These are phyloP conservation scores for Sorex maritimensis DNA, from an alignment of 2,797 vertebrate genomes.

Conservation along the genomic window DNA sequence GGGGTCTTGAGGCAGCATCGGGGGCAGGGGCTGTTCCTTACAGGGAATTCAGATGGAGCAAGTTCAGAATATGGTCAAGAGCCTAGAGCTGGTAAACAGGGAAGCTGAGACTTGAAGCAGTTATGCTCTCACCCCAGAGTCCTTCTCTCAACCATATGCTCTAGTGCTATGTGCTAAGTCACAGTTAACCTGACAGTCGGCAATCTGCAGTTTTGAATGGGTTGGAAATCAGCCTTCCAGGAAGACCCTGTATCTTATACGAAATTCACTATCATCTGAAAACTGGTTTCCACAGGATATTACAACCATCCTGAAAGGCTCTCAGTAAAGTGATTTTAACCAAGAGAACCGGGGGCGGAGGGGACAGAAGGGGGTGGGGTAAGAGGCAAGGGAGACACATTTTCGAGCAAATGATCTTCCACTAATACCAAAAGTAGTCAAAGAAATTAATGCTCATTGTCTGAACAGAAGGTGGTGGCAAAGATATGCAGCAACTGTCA, in stretches of 20 bases:
- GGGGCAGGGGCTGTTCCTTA: not conserved
- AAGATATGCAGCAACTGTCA: not conserved
- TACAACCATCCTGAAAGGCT: not conserved
- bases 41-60: not conserved
- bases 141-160: not conserved
- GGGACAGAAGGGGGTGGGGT: not conserved
- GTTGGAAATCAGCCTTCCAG: not conserved
- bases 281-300: not conserved
- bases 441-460: conserved; percentile 55
- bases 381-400: not conserved
- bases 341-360: not conserved
- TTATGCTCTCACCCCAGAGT: not conserved
- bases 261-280: conserved; percentile 24
- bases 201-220: not conserved
- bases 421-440: conserved; percentile 19
- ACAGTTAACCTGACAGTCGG: not conserved
- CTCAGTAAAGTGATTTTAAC: conserved; percentile 26
- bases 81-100: not conserved
- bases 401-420: conserved; percentile 36
- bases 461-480: conserved; percentile 47
- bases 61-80: not conserved
- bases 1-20: not conserved
- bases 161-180: not conserved
- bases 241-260: not conserved
- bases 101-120: conserved; percentile 8